Percentiles rank a stretch among this genome's conserved stretches.
phyloP scores from a whole-genome alignment of 2,888 invertebrate species.

The Acanthosepion lycidas region DNA sequence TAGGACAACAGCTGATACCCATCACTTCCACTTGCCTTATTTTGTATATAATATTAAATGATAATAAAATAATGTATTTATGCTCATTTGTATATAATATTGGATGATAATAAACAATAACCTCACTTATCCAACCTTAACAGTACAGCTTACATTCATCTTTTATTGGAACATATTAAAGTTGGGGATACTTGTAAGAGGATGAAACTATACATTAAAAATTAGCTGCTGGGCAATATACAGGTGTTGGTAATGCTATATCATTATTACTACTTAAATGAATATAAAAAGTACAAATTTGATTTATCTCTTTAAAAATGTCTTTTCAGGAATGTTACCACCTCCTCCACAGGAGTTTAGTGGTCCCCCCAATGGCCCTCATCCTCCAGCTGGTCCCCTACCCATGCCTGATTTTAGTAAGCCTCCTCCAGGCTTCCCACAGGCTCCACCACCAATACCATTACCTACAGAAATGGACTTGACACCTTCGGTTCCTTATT shows the following conservation, averaged over 20 bases:
- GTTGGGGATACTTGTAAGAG: not conserved
- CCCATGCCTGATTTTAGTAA: slow-evolving; percentile 67
- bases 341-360: slow-evolving; percentile 73
- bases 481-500: slow-evolving; percentile 94
- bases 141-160: not conserved
- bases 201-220: not conserved
- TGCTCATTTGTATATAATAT: too few relatives aligned
- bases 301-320: not conserved
- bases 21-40: too few relatives aligned
- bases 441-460: slow-evolving; percentile 59
- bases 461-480: slow-evolving; percentile 68
- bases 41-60: too few relatives aligned
- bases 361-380: slow-evolving; percentile 51
- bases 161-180: not conserved
- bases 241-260: not conserved
- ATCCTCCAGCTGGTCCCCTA: slow-evolving; percentile 38
- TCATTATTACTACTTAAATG: not conserved
- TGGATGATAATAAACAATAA: too few relatives aligned
- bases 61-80: too few relatives aligned
- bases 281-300: not conserved
- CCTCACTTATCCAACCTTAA: too few relatives aligned
- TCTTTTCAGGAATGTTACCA: slow-evolving; percentile 73
- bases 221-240: not conserved
- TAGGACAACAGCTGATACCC: too few relatives aligned
- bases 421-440: slow-evolving; percentile 68